Base-by-base conservation (phyloP, 2,113 vertebrate genomes). In the Saccopteryx leptura region DNA sequence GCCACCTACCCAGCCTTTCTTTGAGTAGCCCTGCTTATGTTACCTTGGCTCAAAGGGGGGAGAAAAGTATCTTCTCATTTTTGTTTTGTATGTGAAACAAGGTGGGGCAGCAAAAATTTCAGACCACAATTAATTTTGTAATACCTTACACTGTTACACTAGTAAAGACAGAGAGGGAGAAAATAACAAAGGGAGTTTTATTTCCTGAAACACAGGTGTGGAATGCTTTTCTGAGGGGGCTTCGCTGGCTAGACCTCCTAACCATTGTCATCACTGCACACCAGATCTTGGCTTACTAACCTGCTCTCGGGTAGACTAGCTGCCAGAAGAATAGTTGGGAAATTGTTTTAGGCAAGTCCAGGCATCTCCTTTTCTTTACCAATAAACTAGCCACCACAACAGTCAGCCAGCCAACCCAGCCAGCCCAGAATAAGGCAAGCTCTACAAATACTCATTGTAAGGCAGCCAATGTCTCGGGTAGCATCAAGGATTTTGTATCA, bases 351-450 rank as follows among this genome's bases (percentile, higher is more conserved):
- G 97, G 95, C 98, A 94, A 97, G 98, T 98, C 97, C 91, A 98
- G 98, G 97, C 97, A 97, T 97, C 98, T 98, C 92, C 95, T 98
- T 98, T 97, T 95, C 89, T 91, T 88, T 97, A 97, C 97, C 98
- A 98, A 98, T 98, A 98, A 98, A 95, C 97, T 96, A 97, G 96
- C 96, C 98, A 98, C 96, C 98, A 97, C 94, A 39, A 98, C 96
- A 94, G 94, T 75, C 39, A 39, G 94, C 96, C 98, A 98, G 97
- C 97, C 85, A 76, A 80, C 92, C 96, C 63, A 96, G 97, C 96
- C 97, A 95, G 96, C 96, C 97, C 97, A 98, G 97, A 96, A 97
- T 71, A 39, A 39, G 39, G 93, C 94, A 92, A 81, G 96, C 96
- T 95, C 96, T 80, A 97, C 97, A 98, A 97, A 97, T 88, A 97